These are phyloP conservation scores for Epinotia bilunana DNA, from an alignment of 2,888 invertebrate genomes.

Conservation along the genomic window DNA sequence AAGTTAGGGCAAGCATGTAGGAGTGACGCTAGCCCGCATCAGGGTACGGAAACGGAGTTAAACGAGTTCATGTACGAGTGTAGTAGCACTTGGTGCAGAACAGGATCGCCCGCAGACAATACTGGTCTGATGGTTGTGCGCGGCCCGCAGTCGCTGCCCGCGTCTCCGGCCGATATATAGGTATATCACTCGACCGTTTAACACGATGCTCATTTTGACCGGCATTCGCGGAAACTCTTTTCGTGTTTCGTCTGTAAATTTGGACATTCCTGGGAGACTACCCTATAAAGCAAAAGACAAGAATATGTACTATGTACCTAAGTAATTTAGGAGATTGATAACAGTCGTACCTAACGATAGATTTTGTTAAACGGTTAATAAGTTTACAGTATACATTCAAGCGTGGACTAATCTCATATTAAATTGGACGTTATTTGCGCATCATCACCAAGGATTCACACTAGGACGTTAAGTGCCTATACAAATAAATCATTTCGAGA, in stretches of 20 bases:
- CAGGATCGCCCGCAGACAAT: slow-evolving; percentile 35
- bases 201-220: neutral
- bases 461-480: slow-evolving; percentile 68
- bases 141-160: slow-evolving; percentile 10
- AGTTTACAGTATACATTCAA: neutral
- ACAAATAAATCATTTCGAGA: slow-evolving; percentile 77
- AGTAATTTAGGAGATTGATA: neutral
- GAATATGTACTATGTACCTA: neutral
- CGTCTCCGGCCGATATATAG: neutral
- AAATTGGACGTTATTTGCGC: slow-evolving; percentile 57
- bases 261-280: slow-evolving; percentile 7
- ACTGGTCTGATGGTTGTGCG: neutral
- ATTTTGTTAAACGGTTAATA: neutral
- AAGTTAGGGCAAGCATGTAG: slow-evolving; percentile 5
- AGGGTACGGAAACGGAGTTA: slow-evolving; percentile 16
- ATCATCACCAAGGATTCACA: slow-evolving; percentile 56
- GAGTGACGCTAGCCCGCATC: slow-evolving; percentile 32
- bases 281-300: neutral
- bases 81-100: slow-evolving; percentile 22
- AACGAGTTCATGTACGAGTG: slow-evolving; percentile 25
- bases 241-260: neutral
- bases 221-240: slow-evolving; percentile 1
- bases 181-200: neutral
- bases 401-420: neutral
- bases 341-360: neutral